Evolutionary conservation across 2,797 vertebrate genomes (phyloP), one percentile per base, ranked within the genome.

Genomic region (Micromesistius poutassou): DNA sequence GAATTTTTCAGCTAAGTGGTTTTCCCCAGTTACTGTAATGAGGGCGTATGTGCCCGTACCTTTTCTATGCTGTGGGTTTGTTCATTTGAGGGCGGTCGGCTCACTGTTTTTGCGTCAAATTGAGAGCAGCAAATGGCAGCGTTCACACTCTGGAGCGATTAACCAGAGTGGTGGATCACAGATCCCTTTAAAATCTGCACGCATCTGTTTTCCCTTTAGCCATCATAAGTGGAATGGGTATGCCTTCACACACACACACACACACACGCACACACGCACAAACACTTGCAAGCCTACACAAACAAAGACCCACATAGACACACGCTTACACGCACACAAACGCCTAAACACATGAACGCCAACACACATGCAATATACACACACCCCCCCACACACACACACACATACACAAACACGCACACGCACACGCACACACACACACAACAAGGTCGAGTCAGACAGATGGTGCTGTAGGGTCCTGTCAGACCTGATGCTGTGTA

Each of bases 381-480:
- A 46, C 12, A 40, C 42, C 14, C n/a, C n/a, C n/a, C n/a, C n/a
- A 50, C 46, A 16, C 46, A 16, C 16, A 22, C 5, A 22, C 3
- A 50, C 46, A 50, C 46, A 50, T 19, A 50, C 46, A 22, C 14
- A 22, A 2, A 50, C 14, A 22, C 46, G 2, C 14, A 50, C 5
- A 19, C 19, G 5, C 16, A 55, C 19, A 55, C 4, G 5, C 50
- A 55, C 50, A 55, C 50, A 46, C 42, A 16, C 50, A n/a, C 50
- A 55, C 50, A 55, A 0, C 50, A 55, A 55, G 16, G 50, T 55
- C 19, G 16, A 19, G 50, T 89, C 89, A 85, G 88, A 90, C 90
- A 90, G 87, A 91, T 91, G 89, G 90, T 83, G 89, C 80, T 30
- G 75, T 93, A 91, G 90, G 88, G 89, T 84, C 88, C 88, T 90